Evolutionary conservation across 2,888 invertebrate genomes (phyloP).

Genomic region (Andricus quercusramuli): DNA sequence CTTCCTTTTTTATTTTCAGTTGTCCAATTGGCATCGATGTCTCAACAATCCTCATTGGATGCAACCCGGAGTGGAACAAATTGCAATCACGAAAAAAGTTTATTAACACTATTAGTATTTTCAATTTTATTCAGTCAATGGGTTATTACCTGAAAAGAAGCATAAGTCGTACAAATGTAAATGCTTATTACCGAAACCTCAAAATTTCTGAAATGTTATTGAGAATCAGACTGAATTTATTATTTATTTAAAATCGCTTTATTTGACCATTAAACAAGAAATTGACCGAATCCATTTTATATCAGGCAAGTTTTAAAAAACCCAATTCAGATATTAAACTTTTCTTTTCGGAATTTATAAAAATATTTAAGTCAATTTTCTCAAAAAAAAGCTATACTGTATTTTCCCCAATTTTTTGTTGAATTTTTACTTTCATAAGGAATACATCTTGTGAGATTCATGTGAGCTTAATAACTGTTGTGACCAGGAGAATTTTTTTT

Average conservation of each 20-base stretch:
- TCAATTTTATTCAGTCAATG: conserved; percentile 15
- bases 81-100: not conserved
- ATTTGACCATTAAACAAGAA: not conserved
- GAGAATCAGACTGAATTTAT: not conserved
- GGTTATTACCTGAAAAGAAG: not conserved
- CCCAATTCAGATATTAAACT: too few relatives aligned
- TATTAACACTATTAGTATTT: conserved; percentile 5
- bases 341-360: too few relatives aligned
- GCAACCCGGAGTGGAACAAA: conserved; percentile 40
- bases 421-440: too few relatives aligned
- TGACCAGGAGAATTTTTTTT: too few relatives aligned
- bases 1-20: conserved; percentile 46
- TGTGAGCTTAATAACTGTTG: too few relatives aligned
- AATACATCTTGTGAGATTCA: too few relatives aligned
- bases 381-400: too few relatives aligned
- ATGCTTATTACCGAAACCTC: not conserved
- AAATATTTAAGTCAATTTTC: too few relatives aligned
- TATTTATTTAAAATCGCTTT: not conserved
- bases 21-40: conserved; percentile 54
- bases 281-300: too few relatives aligned
- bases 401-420: too few relatives aligned
- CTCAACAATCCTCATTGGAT: conserved; percentile 49
- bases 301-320: too few relatives aligned
- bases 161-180: not conserved
- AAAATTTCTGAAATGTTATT: not conserved